These are phyloP conservation scores for Sebastes elongatus DNA, from an alignment of 2,797 vertebrate species.

Conservation along the genomic window DNA sequence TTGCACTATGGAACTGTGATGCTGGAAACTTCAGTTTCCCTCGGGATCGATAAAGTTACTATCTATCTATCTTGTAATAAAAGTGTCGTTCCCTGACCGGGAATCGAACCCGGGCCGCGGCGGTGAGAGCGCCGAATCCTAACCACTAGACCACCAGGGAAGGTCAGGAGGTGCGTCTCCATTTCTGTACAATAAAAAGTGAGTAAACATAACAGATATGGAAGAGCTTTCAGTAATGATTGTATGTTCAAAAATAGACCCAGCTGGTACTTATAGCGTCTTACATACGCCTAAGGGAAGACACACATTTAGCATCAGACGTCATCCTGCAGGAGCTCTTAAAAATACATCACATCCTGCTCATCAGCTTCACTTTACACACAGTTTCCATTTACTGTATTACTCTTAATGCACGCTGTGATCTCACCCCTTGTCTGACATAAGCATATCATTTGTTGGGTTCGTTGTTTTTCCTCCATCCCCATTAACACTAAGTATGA, in stretches of 20 bases:
- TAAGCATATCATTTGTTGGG: background rate
- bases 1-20: too few relatives aligned
- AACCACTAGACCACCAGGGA: conserved; percentile 86
- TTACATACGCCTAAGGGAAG: background rate
- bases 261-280: background rate
- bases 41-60: too few relatives aligned
- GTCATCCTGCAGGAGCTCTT: background rate
- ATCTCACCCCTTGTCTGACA: background rate
- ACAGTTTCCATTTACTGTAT: background rate
- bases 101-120: conserved; percentile 80
- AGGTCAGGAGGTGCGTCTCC: fast-evolving
- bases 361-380: background rate
- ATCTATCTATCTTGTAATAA: too few relatives aligned
- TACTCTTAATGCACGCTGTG: background rate
- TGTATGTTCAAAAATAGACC: conserved; percentile 13
- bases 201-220: background rate
- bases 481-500: too few relatives aligned
- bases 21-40: too few relatives aligned
- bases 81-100: conserved; percentile 29
- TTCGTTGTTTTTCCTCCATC: background rate
- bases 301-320: background rate
- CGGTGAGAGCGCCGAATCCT: conserved; percentile 83
- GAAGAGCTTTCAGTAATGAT: background rate
- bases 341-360: background rate
- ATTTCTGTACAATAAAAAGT: too few relatives aligned